Percentiles rank a stretch among this genome's conserved stretches.
Conservation (phyloP, 2,797 vertebrate genomes). For the Podarcis siculus region DNA sequence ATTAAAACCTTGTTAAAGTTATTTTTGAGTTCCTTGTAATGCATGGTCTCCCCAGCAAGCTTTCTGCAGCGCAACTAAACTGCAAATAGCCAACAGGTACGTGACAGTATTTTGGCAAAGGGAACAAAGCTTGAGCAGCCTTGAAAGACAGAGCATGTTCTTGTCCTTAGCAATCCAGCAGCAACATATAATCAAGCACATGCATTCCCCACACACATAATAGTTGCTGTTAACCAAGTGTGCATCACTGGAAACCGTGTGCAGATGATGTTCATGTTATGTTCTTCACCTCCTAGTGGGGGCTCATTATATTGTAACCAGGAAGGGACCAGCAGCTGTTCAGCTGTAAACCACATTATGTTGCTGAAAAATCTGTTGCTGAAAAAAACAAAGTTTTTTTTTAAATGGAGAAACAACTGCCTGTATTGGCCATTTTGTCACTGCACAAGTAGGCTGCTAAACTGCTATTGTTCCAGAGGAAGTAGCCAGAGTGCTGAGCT, state of each 20-base stretch:
- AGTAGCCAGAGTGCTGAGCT: not conserved
- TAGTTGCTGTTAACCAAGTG: not conserved
- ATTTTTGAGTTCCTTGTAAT: too few relatives aligned
- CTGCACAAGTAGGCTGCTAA: not conserved
- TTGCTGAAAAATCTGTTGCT: not conserved
- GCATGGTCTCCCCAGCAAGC: too few relatives aligned
- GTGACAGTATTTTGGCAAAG: not conserved
- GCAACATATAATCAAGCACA: not conserved
- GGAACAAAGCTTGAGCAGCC: not conserved
- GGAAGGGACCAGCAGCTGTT: slow-evolving; percentile 6
- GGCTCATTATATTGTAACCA: not conserved
- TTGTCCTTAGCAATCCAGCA: not conserved
- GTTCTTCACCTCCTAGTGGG: not conserved
- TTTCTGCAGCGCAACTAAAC: too few relatives aligned
- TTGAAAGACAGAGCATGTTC: not conserved
- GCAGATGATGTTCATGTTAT: slow-evolving; percentile 7
- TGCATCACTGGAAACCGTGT: not conserved
- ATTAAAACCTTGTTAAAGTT: too few relatives aligned
- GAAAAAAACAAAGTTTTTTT: not conserved
- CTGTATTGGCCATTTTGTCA: not conserved
- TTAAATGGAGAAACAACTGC: not conserved
- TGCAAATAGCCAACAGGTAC: too few relatives aligned
- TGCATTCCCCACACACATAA: slow-evolving; percentile 11
- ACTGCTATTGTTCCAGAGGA: not conserved
- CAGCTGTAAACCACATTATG: not conserved